Conservation (phyloP, 2,888 invertebrate genomes). For the Andrena hattorfiana region DNA sequence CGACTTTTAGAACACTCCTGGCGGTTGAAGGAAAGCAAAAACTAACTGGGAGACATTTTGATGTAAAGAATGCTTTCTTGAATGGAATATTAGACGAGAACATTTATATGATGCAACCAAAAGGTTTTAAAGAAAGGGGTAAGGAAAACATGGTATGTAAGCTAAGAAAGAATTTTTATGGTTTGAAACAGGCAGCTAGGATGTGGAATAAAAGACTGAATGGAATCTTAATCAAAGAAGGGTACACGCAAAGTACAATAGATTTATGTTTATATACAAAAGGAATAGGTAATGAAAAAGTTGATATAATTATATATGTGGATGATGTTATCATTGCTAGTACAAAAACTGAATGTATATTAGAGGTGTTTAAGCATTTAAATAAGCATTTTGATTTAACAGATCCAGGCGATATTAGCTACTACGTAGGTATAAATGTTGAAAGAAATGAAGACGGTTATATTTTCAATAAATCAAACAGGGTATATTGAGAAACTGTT, state of each 20-base stretch:
- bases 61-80: constrained; percentile 16
- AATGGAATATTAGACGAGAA: constrained; percentile 18
- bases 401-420: not conserved
- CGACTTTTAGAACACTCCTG: constrained; percentile 11
- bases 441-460: not conserved
- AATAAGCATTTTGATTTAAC: not conserved
- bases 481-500: not conserved
- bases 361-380: not conserved
- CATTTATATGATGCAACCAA: constrained; percentile 4
- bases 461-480: constrained; percentile 1
- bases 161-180: not conserved
- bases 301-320: constrained; percentile 1
- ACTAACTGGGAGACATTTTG: not conserved
- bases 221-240: not conserved
- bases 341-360: not conserved
- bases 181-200: not conserved
- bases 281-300: not conserved
- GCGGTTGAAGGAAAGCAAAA: not conserved
- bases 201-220: not conserved
- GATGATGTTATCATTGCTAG: not conserved
- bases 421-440: not conserved
- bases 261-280: constrained; percentile 1
- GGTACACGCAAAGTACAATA: not conserved
- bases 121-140: not conserved
- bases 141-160: not conserved